phyloP scores from a whole-genome alignment of 2,113 vertebrate genomes.

The Meleagris gallopavo region DNA sequence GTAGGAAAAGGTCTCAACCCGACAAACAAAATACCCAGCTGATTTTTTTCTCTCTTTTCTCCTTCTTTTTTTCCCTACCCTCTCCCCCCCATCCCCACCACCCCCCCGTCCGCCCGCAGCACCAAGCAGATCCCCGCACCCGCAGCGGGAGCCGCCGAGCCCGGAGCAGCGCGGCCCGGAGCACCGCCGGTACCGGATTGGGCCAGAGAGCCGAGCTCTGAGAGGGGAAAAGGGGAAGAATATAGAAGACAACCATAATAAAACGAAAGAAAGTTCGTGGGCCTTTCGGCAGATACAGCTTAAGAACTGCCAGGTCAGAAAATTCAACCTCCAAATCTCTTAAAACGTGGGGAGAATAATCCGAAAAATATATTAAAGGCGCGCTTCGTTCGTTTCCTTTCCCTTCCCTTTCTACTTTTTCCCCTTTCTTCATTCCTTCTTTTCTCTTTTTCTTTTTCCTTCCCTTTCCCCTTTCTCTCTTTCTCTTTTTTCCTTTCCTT shows the following conservation, averaged over 20 bases:
- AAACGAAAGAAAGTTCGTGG: neutral
- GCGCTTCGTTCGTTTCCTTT: neutral
- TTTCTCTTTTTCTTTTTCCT: neutral
- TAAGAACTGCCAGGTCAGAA: neutral
- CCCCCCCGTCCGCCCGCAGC: neutral
- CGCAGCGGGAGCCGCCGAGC: neutral
- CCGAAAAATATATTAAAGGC: neutral
- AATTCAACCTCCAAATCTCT: neutral
- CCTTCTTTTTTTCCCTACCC: neutral
- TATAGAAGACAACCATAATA: neutral
- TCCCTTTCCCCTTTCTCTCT: neutral
- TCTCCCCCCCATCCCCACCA: neutral
- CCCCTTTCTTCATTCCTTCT: too few species aligned
- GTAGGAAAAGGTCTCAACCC: neutral
- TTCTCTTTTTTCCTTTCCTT: neutral
- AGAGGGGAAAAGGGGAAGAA: neutral
- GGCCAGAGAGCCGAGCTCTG: neutral
- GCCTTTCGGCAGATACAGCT: neutral
- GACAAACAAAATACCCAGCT: rapidly evolving
- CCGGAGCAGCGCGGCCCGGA: too few species aligned
- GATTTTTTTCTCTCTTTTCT: neutral
- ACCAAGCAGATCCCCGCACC: too few species aligned
- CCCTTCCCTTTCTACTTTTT: neutral
- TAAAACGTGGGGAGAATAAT: neutral
- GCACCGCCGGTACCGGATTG: too few species aligned